Evolutionary conservation across 2,113 vertebrate species (phyloP).

Genomic region (Charina bottae): DNA sequence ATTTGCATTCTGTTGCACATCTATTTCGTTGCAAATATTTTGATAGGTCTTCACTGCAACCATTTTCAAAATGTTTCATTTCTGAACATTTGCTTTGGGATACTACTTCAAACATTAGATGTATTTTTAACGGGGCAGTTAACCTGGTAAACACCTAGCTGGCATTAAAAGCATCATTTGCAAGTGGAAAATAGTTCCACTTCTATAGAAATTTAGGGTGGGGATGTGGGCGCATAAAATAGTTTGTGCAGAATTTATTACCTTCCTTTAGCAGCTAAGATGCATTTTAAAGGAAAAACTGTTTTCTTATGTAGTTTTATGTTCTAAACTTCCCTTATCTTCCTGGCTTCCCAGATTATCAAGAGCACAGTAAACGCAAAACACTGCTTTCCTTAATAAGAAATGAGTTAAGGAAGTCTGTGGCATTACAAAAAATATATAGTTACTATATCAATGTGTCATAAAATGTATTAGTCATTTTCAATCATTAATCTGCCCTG

Average conservation of each 20-base stretch:
- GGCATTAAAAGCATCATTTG: background rate
- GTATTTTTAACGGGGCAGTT: background rate
- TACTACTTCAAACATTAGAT: background rate
- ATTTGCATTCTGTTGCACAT: background rate
- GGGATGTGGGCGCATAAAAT: background rate
- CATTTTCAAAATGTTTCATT: background rate
- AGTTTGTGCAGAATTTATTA: background rate
- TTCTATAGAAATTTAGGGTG: background rate
- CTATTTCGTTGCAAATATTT: conserved; percentile 8
- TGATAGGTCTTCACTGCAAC: background rate
- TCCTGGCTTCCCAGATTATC: background rate
- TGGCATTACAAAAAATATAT: background rate
- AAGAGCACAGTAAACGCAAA: background rate
- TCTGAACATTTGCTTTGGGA: background rate
- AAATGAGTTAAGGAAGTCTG: background rate
- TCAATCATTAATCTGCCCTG: background rate
- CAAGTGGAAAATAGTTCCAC: background rate
- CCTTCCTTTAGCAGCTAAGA: background rate
- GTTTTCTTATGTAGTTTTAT: background rate
- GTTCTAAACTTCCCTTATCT: conserved; percentile 7
- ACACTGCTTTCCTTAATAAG: fast-evolving
- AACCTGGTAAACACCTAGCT: background rate
- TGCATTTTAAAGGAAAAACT: background rate
- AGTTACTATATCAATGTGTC: background rate
- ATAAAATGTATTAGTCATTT: background rate